Conservation (phyloP, 2,113 vertebrate species). For the Corapipo altera region DNA sequence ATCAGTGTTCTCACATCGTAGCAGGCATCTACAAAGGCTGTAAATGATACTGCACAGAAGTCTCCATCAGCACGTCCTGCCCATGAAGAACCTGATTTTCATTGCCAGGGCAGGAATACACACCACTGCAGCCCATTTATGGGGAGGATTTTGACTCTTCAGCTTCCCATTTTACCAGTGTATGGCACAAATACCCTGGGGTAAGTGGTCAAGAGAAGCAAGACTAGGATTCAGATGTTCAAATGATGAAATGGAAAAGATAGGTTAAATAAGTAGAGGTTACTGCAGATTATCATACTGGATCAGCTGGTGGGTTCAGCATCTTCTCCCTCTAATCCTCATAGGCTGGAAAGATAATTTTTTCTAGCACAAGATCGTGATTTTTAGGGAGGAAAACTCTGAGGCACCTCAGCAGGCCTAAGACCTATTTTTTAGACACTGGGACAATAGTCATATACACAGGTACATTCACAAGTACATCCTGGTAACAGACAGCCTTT, state of each 20-base stretch:
- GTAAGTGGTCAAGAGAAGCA: not conserved
- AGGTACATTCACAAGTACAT: not conserved
- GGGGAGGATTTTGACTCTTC: not conserved
- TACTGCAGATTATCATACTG: not conserved
- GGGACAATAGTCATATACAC: not conserved
- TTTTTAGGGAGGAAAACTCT: not conserved
- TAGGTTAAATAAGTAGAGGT: not conserved
- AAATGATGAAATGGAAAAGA: not conserved
- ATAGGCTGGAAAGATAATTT: not conserved
- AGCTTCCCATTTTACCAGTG: not conserved
- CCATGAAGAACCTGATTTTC: not conserved
- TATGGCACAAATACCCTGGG: not conserved
- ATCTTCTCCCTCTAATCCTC: not conserved
- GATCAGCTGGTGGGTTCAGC: not conserved
- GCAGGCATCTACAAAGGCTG: constrained; percentile 47
- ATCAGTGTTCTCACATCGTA: constrained; percentile 57
- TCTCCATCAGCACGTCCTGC: constrained; percentile 1
- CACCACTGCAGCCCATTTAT: not conserved
- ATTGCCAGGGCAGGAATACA: not conserved
- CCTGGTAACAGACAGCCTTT: not conserved
- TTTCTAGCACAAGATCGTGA: not conserved
- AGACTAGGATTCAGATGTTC: not conserved
- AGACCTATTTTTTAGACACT: not conserved
- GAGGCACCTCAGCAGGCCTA: not conserved
- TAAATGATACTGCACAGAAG: constrained; percentile 36